Evolutionary conservation across 2,888 invertebrate genomes (phyloP).

Genomic region (Lochmaea crataegi): DNA sequence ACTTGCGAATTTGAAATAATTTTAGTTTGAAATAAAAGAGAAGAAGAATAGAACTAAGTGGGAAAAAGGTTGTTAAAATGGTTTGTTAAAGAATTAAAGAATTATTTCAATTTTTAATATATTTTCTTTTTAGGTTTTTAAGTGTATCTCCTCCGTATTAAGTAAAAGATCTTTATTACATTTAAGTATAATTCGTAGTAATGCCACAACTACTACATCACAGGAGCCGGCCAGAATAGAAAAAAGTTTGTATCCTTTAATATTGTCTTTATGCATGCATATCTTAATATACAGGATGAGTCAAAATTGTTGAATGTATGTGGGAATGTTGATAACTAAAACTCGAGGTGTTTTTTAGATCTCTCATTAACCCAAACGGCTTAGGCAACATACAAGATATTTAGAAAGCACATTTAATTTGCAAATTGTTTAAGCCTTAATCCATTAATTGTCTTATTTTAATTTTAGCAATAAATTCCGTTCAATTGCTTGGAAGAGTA

Average conservation of each 20-base stretch:
- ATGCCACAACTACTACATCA: conserved; percentile 45
- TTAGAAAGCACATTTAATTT: no score
- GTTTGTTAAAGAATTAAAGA: not conserved
- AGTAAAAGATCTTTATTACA: not conserved
- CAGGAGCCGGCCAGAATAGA: conserved; percentile 60
- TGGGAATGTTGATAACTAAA: no score
- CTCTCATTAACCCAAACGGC: no score
- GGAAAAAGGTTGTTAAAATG: not conserved
- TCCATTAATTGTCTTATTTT: not conserved
- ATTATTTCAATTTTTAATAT: not conserved
- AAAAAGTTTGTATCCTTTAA: conserved; percentile 56
- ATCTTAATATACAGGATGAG: no score
- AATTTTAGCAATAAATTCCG: conserved; percentile 81
- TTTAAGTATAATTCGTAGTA: conserved; percentile 17
- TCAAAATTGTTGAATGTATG: not conserved
- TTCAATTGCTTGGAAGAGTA: conserved; percentile 86
- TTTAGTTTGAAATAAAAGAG: not conserved
- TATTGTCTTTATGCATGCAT: not conserved
- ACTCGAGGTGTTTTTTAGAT: no score
- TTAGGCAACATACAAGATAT: no score
- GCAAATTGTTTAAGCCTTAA: no score
- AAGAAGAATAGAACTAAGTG: not conserved
- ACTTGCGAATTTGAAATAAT: not conserved
- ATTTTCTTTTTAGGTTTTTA: conserved; percentile 25
- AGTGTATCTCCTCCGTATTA: not conserved